These are phyloP conservation scores for Emydura subglobosa DNA, from an alignment of 2,113 vertebrate species.

Conservation along the genomic window DNA sequence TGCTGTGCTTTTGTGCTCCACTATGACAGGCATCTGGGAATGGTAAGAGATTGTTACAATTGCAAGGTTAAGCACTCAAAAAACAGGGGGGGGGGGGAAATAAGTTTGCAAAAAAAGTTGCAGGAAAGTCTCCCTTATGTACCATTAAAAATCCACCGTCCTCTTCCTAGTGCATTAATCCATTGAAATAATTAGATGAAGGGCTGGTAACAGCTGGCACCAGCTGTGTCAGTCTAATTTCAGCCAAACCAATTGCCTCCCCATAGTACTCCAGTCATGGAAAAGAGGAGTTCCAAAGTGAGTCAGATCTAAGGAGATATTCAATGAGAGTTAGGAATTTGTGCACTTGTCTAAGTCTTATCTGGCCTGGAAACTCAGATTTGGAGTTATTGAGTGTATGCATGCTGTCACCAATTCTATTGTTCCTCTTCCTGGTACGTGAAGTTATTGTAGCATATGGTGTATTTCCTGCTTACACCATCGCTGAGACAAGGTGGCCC, in stretches of 20 bases:
- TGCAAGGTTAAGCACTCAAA: neutral
- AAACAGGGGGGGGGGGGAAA: neutral
- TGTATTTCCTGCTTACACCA: neutral
- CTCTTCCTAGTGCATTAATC: neutral
- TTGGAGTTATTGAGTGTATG: neutral
- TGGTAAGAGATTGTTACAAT: neutral
- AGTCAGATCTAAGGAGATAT: neutral
- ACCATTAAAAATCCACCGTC: neutral
- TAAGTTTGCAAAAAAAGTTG: neutral
- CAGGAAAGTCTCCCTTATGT: neutral
- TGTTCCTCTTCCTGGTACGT: neutral
- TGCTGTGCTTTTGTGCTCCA: neutral
- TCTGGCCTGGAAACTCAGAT: neutral
- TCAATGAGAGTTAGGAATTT: neutral
- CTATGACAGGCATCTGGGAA: neutral
- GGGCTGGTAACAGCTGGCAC: neutral
- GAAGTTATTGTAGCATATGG: fast-evolving
- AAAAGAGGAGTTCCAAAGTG: neutral
- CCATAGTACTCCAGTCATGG: neutral
- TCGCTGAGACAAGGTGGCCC: fast-evolving
- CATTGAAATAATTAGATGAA: neutral
- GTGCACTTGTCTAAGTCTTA: neutral
- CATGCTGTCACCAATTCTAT: neutral
- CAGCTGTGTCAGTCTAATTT: neutral
- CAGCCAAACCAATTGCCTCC: neutral